Base-by-base conservation (phyloP, 2,797 vertebrate species). In the Artibeus jamaicensis region DNA sequence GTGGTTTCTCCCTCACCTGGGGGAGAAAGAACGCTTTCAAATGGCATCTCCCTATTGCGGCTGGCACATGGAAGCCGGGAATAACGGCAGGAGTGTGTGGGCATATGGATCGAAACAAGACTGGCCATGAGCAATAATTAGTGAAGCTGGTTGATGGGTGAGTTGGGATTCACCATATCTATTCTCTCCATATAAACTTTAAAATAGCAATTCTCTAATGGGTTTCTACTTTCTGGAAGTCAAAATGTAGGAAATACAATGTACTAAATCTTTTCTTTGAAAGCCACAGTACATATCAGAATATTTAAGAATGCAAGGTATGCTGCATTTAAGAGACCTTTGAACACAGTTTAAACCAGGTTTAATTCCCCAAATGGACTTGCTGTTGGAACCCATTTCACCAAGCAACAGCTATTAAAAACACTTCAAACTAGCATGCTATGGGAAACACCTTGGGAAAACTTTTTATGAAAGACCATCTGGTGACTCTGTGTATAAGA, bases 131-230 rank as follows among this genome's bases (percentile, higher is more conserved):
- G 46, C 29, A 46, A 62, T 68, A 59, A 84, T 68, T 81, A 86
- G 7, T 42, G 53, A 89, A 79, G 70, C 19, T 73, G 34, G 22
- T 57, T 57, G 65, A 74, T 79, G 48, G 14, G 16, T 39, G 67
- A 2, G 15, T 7, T 6, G 6, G 19, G 44, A 77, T 42, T 50
- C 21, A 50, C 12, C 19, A 68, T 3, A 62, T 50, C 82, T 68
- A 26, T 74, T 67, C 37, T 83, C 5, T 89, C n/a, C 48, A 18
- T 78, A 16, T 79, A 71, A 85, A 85, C 70, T 90, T 62, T 62
- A 90, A 94, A 88, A 94, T 48, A 77, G 29, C 53, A 86, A 19
- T 86, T 86, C n/a, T 82, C 19, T 92, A 62, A 73, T 42, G 46
- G 24, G n/a, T 92, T 94, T 89, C 42, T 44, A 16, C 5, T 8